Conservation (phyloP, 2,113 vertebrate species). For the Bolborhynchus lineola region DNA sequence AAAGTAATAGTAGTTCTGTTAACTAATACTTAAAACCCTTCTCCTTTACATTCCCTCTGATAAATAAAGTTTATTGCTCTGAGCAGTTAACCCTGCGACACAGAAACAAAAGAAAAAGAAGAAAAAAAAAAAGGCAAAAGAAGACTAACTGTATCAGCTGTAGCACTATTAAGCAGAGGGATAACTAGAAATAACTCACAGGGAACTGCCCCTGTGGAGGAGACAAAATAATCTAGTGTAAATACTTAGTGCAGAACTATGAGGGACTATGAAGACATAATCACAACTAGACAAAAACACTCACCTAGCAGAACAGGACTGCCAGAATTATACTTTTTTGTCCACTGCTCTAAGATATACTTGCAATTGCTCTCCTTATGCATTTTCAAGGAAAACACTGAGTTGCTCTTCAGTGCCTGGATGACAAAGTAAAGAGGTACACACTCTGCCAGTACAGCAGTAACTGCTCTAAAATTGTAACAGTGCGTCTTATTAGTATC, state of each 20-base stretch:
- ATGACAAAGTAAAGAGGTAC: background rate
- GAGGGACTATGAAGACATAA: background rate
- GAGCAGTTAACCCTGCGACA: background rate
- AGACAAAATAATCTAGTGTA: background rate
- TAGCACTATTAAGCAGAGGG: background rate
- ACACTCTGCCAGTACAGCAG: background rate
- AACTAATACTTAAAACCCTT: background rate
- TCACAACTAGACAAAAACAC: background rate
- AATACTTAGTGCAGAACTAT: background rate
- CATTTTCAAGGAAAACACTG: constrained; percentile 81
- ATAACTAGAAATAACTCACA: background rate
- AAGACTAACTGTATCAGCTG: background rate
- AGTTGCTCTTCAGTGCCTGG: constrained; percentile 74
- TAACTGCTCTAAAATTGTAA: background rate
- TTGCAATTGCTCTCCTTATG: constrained; percentile 74
- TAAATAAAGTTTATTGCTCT: background rate
- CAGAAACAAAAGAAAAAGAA: background rate
- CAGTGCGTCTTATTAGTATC: background rate
- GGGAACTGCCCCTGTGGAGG: background rate
- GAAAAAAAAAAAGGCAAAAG: accelerated
- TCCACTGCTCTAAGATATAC: constrained; percentile 82
- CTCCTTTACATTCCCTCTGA: background rate
- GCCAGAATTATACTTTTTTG: constrained; percentile 69
- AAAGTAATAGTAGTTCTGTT: background rate
- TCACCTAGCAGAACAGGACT: constrained; percentile 83